Base-by-base conservation (phyloP, 2,888 invertebrate genomes). In the Folsomia candida region DNA sequence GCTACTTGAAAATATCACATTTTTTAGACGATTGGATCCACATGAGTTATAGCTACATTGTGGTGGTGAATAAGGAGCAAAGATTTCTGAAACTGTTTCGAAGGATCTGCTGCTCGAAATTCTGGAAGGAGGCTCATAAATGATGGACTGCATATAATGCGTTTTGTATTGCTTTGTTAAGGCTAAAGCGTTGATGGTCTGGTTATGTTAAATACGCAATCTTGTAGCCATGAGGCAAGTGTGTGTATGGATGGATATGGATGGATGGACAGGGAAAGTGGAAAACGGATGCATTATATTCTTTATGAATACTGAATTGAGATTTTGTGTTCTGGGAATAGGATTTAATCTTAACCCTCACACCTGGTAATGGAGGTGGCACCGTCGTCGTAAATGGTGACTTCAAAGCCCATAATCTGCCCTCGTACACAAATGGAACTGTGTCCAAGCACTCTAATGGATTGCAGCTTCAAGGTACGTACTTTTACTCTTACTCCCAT, bases 261-360 rank as follows among this genome's bases (percentile, higher is more conserved):
- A 65, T 58, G 63, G 63, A 29, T 69, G 69, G 69, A 69, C 69
- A 69, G 18, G 58, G 58, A 64, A 24, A 63, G 58, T 57, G 26
- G 71, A 29, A 71, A 71, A 71, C 68, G 68, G 71, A 71, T 71
- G 71, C 68, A 68, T 67, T 67, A 68, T 71, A 67, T 67, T 57
- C 51, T 67, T 59, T 64, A 68, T 71, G 71, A 67, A 71, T 71
- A 71, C 71, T 51, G 61, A 47, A 66, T n/a, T 57, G 26, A 14
- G 22, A 37, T 62, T 58, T 26, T 59, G 4, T 67, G 22, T 47
- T 25, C 67, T 64, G 57, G 28, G 62, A 54, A 64, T 65, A 78
- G 78, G 78, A 78, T 76, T 75, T 78, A 51, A 76, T 78, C 26
- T 68, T 78, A 51, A 78, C 78, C 70, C 77, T 78, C 67, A 77